Percentiles rank a stretch among this genome's conserved stretches.
Evolutionary conservation across 2,797 vertebrate genomes (phyloP).

Genomic region (Gadopsis bispinosus): DNA sequence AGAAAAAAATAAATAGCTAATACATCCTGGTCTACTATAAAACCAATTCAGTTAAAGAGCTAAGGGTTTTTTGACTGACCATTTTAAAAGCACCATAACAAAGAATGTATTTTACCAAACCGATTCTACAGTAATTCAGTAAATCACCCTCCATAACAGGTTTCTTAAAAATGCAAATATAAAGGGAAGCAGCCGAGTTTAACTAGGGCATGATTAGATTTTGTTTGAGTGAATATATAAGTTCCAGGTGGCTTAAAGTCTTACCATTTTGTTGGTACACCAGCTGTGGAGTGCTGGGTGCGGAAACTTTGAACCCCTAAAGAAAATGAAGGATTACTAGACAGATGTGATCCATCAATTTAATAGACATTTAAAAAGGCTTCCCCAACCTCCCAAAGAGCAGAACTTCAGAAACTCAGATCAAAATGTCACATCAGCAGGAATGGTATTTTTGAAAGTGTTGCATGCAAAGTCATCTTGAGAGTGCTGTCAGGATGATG

Average conservation of each 20-base stretch:
- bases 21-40: constrained; percentile 14
- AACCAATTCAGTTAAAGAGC: constrained; percentile 1
- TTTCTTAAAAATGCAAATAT: constrained; percentile 12
- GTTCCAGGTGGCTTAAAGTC: constrained; percentile 19
- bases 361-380: constrained; percentile 33
- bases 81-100: background rate
- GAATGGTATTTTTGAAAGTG: constrained; percentile 52
- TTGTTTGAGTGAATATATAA: background rate
- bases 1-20: constrained; percentile 31
- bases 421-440: constrained; percentile 62
- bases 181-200: background rate
- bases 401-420: constrained; percentile 45
- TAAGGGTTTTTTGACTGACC: background rate
- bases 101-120: background rate
- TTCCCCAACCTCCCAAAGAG: constrained; percentile 36
- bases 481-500: constrained; percentile 46
- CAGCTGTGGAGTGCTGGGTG: constrained; percentile 86
- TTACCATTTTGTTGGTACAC: constrained; percentile 97
- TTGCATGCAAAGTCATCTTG: constrained; percentile 57
- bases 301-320: constrained; percentile 79
- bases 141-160: background rate
- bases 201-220: background rate
- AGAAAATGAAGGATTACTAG: constrained; percentile 42
- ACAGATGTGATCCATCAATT: constrained; percentile 18
- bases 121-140: background rate